Conservation (phyloP, 2,797 vertebrate species). For the Enoplosus armatus region DNA sequence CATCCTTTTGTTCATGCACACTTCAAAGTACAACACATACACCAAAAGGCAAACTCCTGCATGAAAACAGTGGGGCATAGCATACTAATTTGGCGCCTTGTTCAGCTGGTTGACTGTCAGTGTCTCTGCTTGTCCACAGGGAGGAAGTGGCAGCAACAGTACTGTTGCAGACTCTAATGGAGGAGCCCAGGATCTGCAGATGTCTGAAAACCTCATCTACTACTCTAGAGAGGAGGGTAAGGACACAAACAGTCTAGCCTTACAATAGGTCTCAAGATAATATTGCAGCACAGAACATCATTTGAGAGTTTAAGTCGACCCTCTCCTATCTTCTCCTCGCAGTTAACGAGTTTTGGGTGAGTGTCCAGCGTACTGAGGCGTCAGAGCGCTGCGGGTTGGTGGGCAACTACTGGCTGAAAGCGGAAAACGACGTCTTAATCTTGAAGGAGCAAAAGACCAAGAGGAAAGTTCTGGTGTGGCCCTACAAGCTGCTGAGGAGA, state of each 20-base stretch:
- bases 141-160: conserved; percentile 52
- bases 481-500: conserved; percentile 94
- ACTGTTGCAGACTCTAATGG: conserved; percentile 60
- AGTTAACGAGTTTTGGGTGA: conserved; percentile 96
- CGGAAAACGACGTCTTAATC: conserved; percentile 86
- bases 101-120: conserved; percentile 9
- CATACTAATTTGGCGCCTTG: not conserved
- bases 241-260: conserved; percentile 2
- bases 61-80: not conserved
- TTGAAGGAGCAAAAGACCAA: conserved; percentile 88
- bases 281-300: not conserved
- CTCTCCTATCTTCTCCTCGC: not conserved
- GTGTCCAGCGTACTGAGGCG: conserved; percentile 91
- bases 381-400: conserved; percentile 91
- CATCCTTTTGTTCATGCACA: not conserved
- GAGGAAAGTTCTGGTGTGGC: conserved; percentile 89
- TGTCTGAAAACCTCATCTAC: conserved; percentile 97
- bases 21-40: not conserved
- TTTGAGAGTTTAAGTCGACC: not conserved
- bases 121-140: conserved; percentile 47
- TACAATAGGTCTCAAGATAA: not conserved
- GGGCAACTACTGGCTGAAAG: conserved; percentile 91
- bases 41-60: not conserved
- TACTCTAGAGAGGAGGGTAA: conserved; percentile 94
- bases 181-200: conserved; percentile 84